Evolutionary conservation across 2,113 vertebrate genomes (phyloP), one percentile per base, ranked within the genome.

Genomic region (Centropus bengalensis): DNA sequence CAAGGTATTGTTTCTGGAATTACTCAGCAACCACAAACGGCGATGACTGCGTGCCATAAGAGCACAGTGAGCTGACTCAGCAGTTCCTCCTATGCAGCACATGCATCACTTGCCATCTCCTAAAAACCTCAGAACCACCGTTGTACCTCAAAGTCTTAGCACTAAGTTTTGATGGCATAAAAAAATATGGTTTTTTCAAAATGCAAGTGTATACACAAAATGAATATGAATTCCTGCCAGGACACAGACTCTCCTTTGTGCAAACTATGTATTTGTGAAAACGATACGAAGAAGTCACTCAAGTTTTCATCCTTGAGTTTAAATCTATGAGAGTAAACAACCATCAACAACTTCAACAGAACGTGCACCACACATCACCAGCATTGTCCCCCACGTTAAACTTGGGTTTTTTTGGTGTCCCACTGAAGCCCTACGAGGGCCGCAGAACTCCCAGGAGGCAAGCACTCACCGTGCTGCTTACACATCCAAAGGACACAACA

Each of bases 151-250:
- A 83, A 87, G 58, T 44, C 33, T 64, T 52, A 91, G 22, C 26
- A 52, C 52, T 12, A 54, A 56, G 30, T 4, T 71, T n/a, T 82
- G 78, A 67, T 27, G 49, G 22, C 4, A 76, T 14, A 49, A 79
- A 85, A 32, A 47, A 40, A 0, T 16, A n/a, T n/a, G n/a, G 28
- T 10, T 14, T 32, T 45, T 49, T 27, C 47, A 78, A 81, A 95
- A 91, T 52, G 82, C 71, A 89, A 85, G 22, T 30, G 19, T 60
- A 87, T 62, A 69, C 27, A 77, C 42, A 64, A 76, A 77, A 79
- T 58, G 88, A 89, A 28, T 12, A 12, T 92, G 95, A 96, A 74
- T 95, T 96, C 96, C 95, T 95, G 95, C 95, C 94, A 95, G 94
- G 71, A 96, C 71, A 83, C 3, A 0, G 21, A 73, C 32, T 60